These are phyloP conservation scores for Suricata suricatta DNA, from an alignment of 2,113 vertebrate species.

Conservation along the genomic window DNA sequence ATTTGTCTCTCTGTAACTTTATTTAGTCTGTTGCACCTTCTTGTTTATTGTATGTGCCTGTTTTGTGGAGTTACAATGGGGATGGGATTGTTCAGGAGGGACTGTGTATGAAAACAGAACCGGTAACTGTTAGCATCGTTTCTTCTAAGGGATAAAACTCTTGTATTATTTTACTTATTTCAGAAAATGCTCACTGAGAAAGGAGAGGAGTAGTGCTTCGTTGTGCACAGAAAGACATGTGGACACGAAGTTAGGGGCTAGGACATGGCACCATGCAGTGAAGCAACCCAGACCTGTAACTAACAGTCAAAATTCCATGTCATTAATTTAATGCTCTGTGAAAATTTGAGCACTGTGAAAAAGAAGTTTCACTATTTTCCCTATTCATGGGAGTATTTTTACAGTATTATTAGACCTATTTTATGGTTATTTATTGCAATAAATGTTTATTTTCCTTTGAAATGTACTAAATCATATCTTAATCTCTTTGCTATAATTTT, in stretches of 20 bases:
- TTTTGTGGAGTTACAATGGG: neutral
- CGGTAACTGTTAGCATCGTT: neutral
- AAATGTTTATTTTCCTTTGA: constrained; percentile 72
- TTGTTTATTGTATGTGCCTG: neutral
- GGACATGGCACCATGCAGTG: neutral
- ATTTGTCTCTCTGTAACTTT: neutral
- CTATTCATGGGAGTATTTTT: constrained; percentile 54
- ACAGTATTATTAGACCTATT: constrained; percentile 50
- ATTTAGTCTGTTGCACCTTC: neutral
- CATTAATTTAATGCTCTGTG: constrained; percentile 43
- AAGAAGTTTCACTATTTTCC: constrained; percentile 38
- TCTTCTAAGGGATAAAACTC: neutral
- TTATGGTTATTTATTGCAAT: constrained; percentile 72
- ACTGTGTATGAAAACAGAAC: neutral
- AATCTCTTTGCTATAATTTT: constrained; percentile 73
- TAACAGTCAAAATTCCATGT: neutral
- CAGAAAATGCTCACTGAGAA: neutral
- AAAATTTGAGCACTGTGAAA: constrained; percentile 33
- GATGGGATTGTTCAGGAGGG: neutral
- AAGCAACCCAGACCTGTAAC: neutral
- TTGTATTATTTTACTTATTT: neutral
- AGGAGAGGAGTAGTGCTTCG: neutral
- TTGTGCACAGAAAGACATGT: neutral
- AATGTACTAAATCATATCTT: constrained; percentile 67
- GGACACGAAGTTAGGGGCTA: neutral